Evolutionary conservation across 2,888 invertebrate genomes (phyloP).

Genomic region (Silvanus unidentatus): DNA sequence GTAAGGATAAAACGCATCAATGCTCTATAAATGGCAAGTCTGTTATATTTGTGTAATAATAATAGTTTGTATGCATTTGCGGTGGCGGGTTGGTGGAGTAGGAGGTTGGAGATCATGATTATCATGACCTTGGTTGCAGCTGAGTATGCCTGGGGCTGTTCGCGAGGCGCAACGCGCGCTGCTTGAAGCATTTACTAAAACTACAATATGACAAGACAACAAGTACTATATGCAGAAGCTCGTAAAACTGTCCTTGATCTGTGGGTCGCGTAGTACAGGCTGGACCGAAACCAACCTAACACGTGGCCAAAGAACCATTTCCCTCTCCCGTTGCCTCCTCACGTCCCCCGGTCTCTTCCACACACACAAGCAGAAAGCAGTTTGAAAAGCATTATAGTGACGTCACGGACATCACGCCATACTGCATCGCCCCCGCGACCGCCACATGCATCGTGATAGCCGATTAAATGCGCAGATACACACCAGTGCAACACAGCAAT

Average conservation of each 20-base stretch:
- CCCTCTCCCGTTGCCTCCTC: constrained; percentile 24
- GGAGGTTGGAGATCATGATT: constrained; percentile 30
- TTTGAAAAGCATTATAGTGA: constrained; percentile 24
- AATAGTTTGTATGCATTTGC: constrained; percentile 10
- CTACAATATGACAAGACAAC: constrained; percentile 36
- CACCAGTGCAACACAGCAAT: constrained; percentile 35
- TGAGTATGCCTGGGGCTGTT: constrained; percentile 25
- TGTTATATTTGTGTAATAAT: constrained; percentile 36
- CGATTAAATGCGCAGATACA: constrained; percentile 45
- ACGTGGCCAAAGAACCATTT: constrained; percentile 36
- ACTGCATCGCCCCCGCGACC: constrained; percentile 37
- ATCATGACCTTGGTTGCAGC: constrained; percentile 42
- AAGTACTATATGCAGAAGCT: constrained; percentile 45
- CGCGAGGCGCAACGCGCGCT: constrained; percentile 34
- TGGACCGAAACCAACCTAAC: constrained; percentile 38
- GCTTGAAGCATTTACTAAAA: constrained; percentile 37
- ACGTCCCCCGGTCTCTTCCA: constrained; percentile 18
- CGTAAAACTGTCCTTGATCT: constrained; percentile 50
- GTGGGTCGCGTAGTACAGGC: constrained; percentile 47
- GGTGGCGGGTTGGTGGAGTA: too few relatives aligned
- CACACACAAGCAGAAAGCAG: too few relatives aligned
- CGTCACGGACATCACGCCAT: constrained; percentile 45
- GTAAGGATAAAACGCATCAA: too few relatives aligned
- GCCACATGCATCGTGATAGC: constrained; percentile 34
- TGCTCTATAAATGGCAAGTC: constrained; percentile 22